These are phyloP conservation scores for Reinhardtius hippoglossoides DNA, from an alignment of 2,113 vertebrate genomes.

Conservation along the genomic window DNA sequence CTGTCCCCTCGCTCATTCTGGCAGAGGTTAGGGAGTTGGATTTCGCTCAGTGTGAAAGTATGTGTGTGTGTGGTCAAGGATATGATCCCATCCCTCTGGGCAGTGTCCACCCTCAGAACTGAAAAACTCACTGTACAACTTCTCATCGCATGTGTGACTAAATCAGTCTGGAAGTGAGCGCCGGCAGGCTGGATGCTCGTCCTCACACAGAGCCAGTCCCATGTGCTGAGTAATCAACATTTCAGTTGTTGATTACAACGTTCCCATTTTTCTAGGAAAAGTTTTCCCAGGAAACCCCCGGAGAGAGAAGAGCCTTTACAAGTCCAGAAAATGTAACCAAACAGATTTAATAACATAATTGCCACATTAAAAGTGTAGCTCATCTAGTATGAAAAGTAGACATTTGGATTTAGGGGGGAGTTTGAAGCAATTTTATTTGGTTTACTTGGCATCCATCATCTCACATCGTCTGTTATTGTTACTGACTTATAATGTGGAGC, in stretches of 20 bases:
- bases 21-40: slow-evolving; percentile 32
- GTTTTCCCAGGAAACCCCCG: neutral
- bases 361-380: neutral
- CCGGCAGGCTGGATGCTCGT: neutral
- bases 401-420: neutral
- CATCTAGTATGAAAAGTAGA: neutral
- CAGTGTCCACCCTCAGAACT: neutral
- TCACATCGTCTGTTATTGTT: neutral
- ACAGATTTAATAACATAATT: neutral
- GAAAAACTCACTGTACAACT: neutral
- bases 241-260: neutral
- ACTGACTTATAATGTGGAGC: no score
- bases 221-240: slow-evolving; percentile 7
- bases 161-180: slow-evolving; percentile 11
- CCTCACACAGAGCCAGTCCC: neutral
- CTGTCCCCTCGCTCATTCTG: neutral
- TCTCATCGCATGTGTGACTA: slow-evolving; percentile 24
- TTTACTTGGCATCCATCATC: neutral
- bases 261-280: slow-evolving; percentile 20
- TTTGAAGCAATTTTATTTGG: neutral
- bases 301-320: neutral
- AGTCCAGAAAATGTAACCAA: neutral
- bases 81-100: slow-evolving; percentile 33
- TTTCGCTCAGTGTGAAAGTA: slow-evolving; percentile 25
- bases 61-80: slow-evolving; percentile 3